Evolutionary conservation across 2,113 vertebrate species (phyloP).

Genomic region (Xiphophorus maculatus): DNA sequence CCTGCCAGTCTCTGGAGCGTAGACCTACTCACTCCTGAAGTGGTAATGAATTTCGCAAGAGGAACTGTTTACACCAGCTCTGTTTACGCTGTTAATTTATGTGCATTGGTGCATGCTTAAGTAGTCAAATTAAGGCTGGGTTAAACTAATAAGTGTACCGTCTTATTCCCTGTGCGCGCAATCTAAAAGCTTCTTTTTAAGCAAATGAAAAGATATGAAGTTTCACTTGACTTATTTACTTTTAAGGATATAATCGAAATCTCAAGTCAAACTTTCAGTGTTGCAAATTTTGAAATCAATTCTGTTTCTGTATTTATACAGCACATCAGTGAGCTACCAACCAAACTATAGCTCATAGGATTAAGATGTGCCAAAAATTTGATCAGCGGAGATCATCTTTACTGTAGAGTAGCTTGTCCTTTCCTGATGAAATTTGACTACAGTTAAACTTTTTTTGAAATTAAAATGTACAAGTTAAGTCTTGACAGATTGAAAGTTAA

Average conservation of each 20-base stretch:
- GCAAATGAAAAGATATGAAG: not conserved
- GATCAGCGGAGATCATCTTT: too few relatives aligned
- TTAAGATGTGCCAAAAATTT: too few relatives aligned
- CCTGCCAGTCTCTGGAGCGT: constrained; percentile 58
- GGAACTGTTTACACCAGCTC: constrained; percentile 64
- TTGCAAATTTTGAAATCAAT: not conserved
- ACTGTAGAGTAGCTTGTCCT: too few relatives aligned
- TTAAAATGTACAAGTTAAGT: too few relatives aligned
- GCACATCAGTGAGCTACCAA: too few relatives aligned
- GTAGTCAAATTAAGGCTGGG: constrained; percentile 47
- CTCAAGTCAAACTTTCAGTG: not conserved
- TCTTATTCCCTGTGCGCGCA: constrained; percentile 25
- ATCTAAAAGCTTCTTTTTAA: constrained; percentile 10
- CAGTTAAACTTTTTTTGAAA: too few relatives aligned
- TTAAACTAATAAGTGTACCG: constrained; percentile 53
- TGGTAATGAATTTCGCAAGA: constrained; percentile 72
- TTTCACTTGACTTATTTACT: not conserved
- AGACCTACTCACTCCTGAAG: constrained; percentile 59
- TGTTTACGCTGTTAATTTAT: constrained; percentile 74
- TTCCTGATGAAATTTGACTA: too few relatives aligned
- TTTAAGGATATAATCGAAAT: constrained; percentile 2
- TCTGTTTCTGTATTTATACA: too few relatives aligned
- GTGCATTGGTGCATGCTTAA: constrained; percentile 66
- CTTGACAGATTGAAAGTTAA: not conserved
- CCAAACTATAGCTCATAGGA: too few relatives aligned